Conservation (phyloP, 1,140 invertebrate genomes). For the Caenorhabditis inopinata region DNA sequence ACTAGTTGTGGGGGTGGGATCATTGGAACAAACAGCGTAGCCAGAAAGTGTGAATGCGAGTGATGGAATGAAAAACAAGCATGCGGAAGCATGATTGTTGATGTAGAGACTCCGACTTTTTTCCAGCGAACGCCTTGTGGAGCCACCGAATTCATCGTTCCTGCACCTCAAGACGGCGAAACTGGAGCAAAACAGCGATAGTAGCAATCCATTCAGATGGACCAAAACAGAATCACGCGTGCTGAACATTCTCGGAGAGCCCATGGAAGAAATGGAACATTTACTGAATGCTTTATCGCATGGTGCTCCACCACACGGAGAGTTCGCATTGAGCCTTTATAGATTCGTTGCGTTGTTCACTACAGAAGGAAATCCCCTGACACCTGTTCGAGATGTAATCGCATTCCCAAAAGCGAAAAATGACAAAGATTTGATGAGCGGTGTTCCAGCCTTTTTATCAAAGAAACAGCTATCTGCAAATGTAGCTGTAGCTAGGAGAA, state of each 20-base stretch:
- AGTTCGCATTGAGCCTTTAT: conserved; percentile 82
- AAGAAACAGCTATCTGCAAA: conserved; percentile 69
- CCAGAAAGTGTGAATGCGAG: no score
- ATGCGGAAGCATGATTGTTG: conserved; percentile 30
- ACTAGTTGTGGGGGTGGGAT: neutral
- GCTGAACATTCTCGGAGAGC: conserved; percentile 55
- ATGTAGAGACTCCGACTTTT: conserved; percentile 52
- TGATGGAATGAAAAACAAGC: no score
- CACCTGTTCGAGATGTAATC: conserved; percentile 83
- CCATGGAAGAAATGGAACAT: conserved; percentile 70
- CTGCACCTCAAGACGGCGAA: conserved; percentile 79
- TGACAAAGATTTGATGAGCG: conserved; percentile 82
- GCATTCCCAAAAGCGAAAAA: conserved; percentile 93
- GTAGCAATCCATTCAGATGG: conserved; percentile 93
- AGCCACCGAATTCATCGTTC: conserved; percentile 51
- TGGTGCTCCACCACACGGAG: conserved; percentile 96
- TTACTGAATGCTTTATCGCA: conserved; percentile 81
- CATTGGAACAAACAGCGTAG: conserved; percentile 14
- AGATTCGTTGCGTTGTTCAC: conserved; percentile 59
- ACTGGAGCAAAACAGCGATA: conserved; percentile 95
- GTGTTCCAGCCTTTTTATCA: conserved; percentile 77
- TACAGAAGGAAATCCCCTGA: conserved; percentile 61
- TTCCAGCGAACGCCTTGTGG: conserved; percentile 52
- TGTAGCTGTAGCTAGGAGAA: no score
- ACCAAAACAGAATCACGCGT: conserved; percentile 79